Evolutionary conservation across 1,140 invertebrate genomes (phyloP), one percentile per base, ranked within the genome.

Genomic region (Sesamia nonagrioides): DNA sequence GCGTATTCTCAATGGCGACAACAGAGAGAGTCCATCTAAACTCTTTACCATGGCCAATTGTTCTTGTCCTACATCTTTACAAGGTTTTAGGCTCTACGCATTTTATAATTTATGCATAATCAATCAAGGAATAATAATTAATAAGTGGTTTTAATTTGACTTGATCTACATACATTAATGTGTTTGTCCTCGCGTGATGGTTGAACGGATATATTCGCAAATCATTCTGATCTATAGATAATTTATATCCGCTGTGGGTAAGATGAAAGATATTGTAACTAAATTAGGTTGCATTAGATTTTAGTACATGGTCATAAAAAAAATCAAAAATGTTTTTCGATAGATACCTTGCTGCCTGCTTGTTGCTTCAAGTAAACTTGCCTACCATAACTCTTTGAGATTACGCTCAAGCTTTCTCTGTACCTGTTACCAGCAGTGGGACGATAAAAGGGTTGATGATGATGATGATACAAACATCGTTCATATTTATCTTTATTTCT

Each of bases 231-330:
- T 69, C 66, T 33, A 33, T 15, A 69, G 66, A 69, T 69, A 66
- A 68, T 69, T 69, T 33, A 27, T 69, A 69, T 69, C 66, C 66
- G 66, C 42, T 50, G 42, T 69, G 42, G 50, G 18, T 42, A 69
- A 63, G 66, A 69, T 69, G 21, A 48, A 50, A 69, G 66, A 69
- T 50, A 69, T 66, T 69, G 66, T 8, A 69, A 8, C n/a, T 50
- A 33, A 69, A 48, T 69, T 69, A n/a, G 60, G 60, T 61, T 40
- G 40, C 21, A 58, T 33, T 58, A 9, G 13, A 60, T 60, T 60
- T 27, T 66, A 15, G 61, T 66, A 66, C 61, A 66, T 17, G 61
- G 61, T 66, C 61, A 42, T 42, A 18, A 1, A 18, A 66, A 66
- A 42, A 17, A 18, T 37, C 17, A 21, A 17, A 0, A 5, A 35